A percentile compares a stretch with the other conserved stretches of the same genome.
These are phyloP conservation scores for Nomada lathburiana DNA, from an alignment of 2,888 invertebrate species.

Conservation along the genomic window DNA sequence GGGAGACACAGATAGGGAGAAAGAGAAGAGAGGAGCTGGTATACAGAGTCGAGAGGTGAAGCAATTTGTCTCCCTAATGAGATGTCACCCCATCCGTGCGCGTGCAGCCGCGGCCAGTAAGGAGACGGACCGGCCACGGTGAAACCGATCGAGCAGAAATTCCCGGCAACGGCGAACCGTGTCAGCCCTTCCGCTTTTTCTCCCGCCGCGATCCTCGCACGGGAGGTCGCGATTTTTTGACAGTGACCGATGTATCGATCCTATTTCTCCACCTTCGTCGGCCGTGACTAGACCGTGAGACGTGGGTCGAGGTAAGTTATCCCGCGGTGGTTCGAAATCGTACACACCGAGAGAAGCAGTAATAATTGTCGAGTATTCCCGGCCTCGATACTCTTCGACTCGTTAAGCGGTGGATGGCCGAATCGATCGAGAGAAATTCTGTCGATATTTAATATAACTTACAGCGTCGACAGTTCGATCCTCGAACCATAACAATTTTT, in stretches of 20 bases:
- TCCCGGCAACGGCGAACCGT: slow-evolving; percentile 35
- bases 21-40: slow-evolving; percentile 35
- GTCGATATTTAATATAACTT: too few relatives aligned
- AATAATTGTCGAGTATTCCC: too few relatives aligned
- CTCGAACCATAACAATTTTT: neutral
- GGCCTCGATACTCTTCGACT: too few relatives aligned
- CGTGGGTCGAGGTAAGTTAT: neutral
- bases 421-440: too few relatives aligned
- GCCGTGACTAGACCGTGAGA: too few relatives aligned
- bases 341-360: too few relatives aligned
- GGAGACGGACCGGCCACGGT: slow-evolving; percentile 69
- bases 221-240: slow-evolving; percentile 37
- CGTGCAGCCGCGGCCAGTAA: slow-evolving; percentile 68
- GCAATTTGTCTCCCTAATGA: slow-evolving; percentile 85
- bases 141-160: slow-evolving; percentile 73
- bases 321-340: neutral
- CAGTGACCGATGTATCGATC: slow-evolving; percentile 54
- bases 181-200: slow-evolving; percentile 40
- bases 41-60: slow-evolving; percentile 78
- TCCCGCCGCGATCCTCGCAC: neutral
- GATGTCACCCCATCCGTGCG: slow-evolving; percentile 82
- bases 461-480: neutral
- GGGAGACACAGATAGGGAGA: slow-evolving; percentile 10
- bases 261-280: slow-evolving; percentile 2
- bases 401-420: too few relatives aligned